Base-by-base conservation (phyloP, 2,797 vertebrate genomes). In the Argya squamiceps region DNA sequence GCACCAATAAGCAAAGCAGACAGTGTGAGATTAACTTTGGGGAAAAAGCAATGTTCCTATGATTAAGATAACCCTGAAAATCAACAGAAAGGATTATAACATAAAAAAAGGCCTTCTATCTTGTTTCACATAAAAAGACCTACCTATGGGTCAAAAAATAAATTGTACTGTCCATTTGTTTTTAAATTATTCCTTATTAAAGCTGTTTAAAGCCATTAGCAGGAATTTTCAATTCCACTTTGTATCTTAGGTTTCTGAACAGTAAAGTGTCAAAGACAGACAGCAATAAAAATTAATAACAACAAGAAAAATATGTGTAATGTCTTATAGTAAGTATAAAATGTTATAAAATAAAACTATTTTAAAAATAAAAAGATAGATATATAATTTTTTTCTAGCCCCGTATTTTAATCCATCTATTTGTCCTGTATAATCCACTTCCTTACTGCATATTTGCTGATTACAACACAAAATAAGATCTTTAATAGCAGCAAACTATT, bases 21-120 rank as follows among this genome's bases (percentile, higher is more conserved):
- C 55, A 92, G 27, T 97, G 96, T 97, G 97, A 98, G 29, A 98
- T 96, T 98, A 97, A 98, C 91, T 93, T 44, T 62, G 77, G 93
- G 97, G 94, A 96, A 95, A 83, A 92, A 97, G 64, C 36, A 91
- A 93, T 59, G 39, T 64, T 93, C 50, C 83, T 93, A 37, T 53
- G 50, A 87, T 32, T 89, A 85, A 47, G 34, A 89, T 46, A 76
- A 91, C 70, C 95, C 91, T 89, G 92, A 97, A 96, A 97, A 92
- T 76, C 82, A 92, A 80, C 55, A 96, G 80, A 92, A 13, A 73
- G 62, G 68, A 84, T 73, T 86, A 88, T 70, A 85, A 92, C 94
- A 93, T 50, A 67, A 67, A 70, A 81, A 64, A 93, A 65, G 37
- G 39, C 23, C 91, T 88, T 87, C 70, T 79, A 82, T 34, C 37